Percentiles rank a stretch among this genome's conserved stretches.
Evolutionary conservation across 2,888 invertebrate genomes (phyloP).

Genomic region (Fissipunctia ypsillon): DNA sequence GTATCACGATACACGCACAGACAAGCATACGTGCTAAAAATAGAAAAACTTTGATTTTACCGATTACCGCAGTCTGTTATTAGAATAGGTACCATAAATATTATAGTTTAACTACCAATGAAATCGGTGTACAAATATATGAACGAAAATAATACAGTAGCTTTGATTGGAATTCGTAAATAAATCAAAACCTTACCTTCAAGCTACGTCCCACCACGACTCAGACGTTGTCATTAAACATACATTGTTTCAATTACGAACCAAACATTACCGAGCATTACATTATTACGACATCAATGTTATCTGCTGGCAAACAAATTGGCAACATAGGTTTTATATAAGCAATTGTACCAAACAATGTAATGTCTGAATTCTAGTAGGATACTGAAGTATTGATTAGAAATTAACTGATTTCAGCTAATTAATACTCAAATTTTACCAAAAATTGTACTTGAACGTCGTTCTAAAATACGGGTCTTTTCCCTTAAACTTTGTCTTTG

Average conservation of each 20-base stretch:
- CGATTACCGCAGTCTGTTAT: not conserved
- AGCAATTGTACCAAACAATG: slow-evolving; percentile 24
- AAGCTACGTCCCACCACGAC: not conserved
- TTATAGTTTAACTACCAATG: too few relatives aligned
- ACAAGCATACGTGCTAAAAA: too few relatives aligned
- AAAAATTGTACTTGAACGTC: not conserved
- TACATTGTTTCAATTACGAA: slow-evolving; percentile 49
- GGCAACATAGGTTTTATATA: slow-evolving; percentile 50
- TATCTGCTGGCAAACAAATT: slow-evolving; percentile 55
- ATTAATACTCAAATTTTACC: too few relatives aligned
- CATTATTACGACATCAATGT: slow-evolving; percentile 55
- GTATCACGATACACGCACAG: too few relatives aligned
- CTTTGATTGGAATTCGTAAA: slow-evolving; percentile 4
- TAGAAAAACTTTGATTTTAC: not conserved
- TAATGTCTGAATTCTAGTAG: not conserved
- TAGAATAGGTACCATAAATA: not conserved
- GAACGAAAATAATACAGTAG: not conserved
- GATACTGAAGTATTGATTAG: not conserved
- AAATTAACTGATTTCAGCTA: not conserved
- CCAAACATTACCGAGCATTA: slow-evolving; percentile 45
- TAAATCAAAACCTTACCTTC: slow-evolving; percentile 9
- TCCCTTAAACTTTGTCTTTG: not conserved
- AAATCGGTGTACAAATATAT: too few relatives aligned
- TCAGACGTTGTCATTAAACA: slow-evolving; percentile 33
- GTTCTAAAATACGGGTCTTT: not conserved